Evolutionary conservation across 2,888 invertebrate genomes (phyloP).

Genomic region (Atethmia centrago): DNA sequence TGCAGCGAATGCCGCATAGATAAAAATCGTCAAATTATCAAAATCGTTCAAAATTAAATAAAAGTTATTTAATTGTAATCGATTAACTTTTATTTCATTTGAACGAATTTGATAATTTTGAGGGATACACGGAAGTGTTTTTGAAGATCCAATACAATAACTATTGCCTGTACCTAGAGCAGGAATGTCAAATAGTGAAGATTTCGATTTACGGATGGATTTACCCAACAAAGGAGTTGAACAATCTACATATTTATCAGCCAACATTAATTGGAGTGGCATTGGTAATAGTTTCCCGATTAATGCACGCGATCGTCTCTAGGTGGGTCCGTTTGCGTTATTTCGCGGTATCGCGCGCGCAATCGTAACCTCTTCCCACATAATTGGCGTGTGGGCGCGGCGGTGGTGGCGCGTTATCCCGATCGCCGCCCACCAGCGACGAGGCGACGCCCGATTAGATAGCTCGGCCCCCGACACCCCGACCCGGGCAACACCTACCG

Average conservation of each 20-base stretch:
- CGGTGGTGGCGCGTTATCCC: conserved; percentile 84
- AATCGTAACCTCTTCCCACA: conserved; percentile 90
- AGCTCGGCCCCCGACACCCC: conserved; percentile 81
- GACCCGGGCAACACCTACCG: conserved; percentile 80
- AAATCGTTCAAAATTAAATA: no score
- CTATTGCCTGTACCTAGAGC: background rate
- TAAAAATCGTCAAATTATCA: no score
- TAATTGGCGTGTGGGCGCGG: conserved; percentile 90
- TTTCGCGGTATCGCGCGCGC: conserved; percentile 82
- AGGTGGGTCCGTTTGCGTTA: conserved; percentile 83
- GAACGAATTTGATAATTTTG: background rate
- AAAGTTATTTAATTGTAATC: conserved; percentile 38
- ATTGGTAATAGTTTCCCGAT: conserved; percentile 84
- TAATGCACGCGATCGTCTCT: conserved; percentile 81
- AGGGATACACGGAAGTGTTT: background rate
- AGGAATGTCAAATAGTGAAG: conserved; percentile 32
- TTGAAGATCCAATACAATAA: background rate
- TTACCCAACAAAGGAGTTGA: conserved; percentile 62
- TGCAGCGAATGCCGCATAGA: no score
- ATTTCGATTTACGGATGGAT: conserved; percentile 30
- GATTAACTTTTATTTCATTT: conserved; percentile 10
- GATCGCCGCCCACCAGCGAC: conserved; percentile 88
- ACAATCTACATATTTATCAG: conserved; percentile 74
- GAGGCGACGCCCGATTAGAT: conserved; percentile 87
- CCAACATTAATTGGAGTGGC: conserved; percentile 82